Evolutionary conservation across 2,888 invertebrate genomes (phyloP), one percentile per base, ranked within the genome.

Genomic region (Callimorpha dominula): DNA sequence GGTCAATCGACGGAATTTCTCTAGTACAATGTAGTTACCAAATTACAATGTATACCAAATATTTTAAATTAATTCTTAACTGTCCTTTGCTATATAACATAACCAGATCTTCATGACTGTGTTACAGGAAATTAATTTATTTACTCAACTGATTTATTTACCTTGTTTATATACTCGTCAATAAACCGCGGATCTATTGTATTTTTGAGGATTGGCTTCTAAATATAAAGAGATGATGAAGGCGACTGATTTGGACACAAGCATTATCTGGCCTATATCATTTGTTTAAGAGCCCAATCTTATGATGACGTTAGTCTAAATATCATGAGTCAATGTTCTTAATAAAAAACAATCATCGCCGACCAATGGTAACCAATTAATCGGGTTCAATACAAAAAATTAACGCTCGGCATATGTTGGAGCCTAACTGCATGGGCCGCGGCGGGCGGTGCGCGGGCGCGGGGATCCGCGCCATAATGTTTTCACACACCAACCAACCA

Each of bases 341-440:
- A 79, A 79, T 75, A 80, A 84, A 84, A 84, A 80, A 79, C 71
- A 81, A 87, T 86, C 84, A 83, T 81, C 77, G 81, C 79, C 87
- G 84, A 86, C 92, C 91, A 93, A 93, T 92, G 88, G 85, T 87
- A 90, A 90, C 87, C 89, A 91, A 92, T 92, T 92, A 92, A 90
- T 90, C 86, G 89, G 88, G 85, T 86, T 82, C 86, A 89, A 87
- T 78, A 85, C 84, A 88, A 90, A 89, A 92, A 89, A 85, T 75
- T 84, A 81, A 87, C 85, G 81, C 81, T 78, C 82, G 86, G 83
- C 84, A n/a, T n/a, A n/a, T n/a, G n/a, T n/a, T n/a, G n/a, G n/a
- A n/a, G n/a, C n/a, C n/a, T n/a, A n/a, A n/a, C n/a, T n/a, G n/a
- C n/a, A n/a, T n/a, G n/a, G n/a, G n/a, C n/a, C n/a, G n/a, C n/a